Conservation (phyloP, 2,797 vertebrate species). For the Valencia hispanica region DNA sequence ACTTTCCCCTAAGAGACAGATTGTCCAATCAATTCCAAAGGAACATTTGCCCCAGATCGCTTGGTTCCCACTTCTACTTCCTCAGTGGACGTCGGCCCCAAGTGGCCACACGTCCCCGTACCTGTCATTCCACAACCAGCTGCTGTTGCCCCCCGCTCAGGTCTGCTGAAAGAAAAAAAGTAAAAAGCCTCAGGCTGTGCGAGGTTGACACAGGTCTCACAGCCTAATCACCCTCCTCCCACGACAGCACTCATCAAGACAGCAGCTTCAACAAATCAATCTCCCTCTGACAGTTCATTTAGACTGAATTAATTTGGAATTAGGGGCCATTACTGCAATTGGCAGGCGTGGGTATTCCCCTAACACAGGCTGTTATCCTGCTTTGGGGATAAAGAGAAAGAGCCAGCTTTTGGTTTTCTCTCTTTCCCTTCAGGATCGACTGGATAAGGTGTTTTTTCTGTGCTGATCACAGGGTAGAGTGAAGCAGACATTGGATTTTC, state of each 20-base stretch:
- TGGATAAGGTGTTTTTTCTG: conserved; percentile 79
- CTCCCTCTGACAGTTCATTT: conserved; percentile 94
- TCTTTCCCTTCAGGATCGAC: conserved; percentile 64
- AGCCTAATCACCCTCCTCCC: conserved; percentile 85
- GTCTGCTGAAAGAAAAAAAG: conserved; percentile 66
- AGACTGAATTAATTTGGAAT: conserved; percentile 97
- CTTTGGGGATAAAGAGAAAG: conserved; percentile 78
- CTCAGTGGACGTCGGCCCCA: conserved; percentile 46
- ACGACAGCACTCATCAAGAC: conserved; percentile 87
- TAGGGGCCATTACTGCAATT: conserved; percentile 92
- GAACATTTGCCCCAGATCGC: conserved; percentile 40
- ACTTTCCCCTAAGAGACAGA: conserved; percentile 25
- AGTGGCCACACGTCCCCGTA: conserved; percentile 75
- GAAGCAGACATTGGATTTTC: conserved; percentile 77
- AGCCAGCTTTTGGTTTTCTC: conserved; percentile 68
- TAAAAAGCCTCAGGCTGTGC: conserved; percentile 80
- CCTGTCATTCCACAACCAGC: conserved; percentile 82
- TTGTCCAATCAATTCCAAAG: conserved; percentile 31
- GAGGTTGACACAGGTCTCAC: conserved; percentile 78
- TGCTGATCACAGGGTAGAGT: conserved; percentile 74
- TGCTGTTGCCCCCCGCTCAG: conserved; percentile 69
- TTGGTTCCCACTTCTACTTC: conserved; percentile 2
- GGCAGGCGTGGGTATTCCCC: conserved; percentile 90
- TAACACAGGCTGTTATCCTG: conserved; percentile 81
- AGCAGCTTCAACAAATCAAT: conserved; percentile 92